phyloP scores from a whole-genome alignment of 2,113 vertebrate species.

The Saguinus imperator region DNA sequence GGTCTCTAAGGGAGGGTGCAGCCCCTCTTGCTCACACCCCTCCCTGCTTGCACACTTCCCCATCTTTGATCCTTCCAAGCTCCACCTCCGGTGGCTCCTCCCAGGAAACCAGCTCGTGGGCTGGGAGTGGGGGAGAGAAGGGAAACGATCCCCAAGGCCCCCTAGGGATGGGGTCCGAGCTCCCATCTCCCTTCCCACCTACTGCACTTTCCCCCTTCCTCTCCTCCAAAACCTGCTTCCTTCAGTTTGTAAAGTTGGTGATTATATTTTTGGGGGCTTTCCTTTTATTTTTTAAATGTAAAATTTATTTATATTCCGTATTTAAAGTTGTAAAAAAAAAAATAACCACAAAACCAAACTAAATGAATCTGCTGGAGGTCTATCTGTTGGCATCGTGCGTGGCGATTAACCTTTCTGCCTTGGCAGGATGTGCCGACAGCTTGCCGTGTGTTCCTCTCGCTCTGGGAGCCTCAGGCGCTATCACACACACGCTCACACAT shows the following conservation, averaged over 20 bases:
- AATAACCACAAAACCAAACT: constrained; percentile 69
- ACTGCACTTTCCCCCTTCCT: background rate
- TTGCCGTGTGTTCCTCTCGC: background rate
- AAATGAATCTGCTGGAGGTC: constrained; percentile 48
- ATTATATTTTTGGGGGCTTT: constrained; percentile 83
- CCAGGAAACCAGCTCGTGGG: background rate
- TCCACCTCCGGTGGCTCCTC: background rate
- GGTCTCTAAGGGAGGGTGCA: background rate
- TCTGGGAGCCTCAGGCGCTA: background rate
- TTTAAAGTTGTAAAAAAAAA: constrained; percentile 86
- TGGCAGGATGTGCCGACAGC: constrained; percentile 48
- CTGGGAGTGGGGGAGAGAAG: background rate
- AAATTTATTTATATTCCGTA: constrained; percentile 90
- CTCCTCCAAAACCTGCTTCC: constrained; percentile 64
- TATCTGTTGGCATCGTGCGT: constrained; percentile 42
- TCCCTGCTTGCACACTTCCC: background rate
- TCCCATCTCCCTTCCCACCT: background rate
- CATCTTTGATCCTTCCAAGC: background rate
- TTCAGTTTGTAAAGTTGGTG: constrained; percentile 85
- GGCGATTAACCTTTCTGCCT: background rate
- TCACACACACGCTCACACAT: fast-evolving
- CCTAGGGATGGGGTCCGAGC: background rate
- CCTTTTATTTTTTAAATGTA: constrained; percentile 83
- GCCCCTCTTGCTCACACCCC: background rate
- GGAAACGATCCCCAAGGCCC: background rate